phyloP scores from a whole-genome alignment of 2,797 vertebrate genomes.

The Eidolon dupreanum region DNA sequence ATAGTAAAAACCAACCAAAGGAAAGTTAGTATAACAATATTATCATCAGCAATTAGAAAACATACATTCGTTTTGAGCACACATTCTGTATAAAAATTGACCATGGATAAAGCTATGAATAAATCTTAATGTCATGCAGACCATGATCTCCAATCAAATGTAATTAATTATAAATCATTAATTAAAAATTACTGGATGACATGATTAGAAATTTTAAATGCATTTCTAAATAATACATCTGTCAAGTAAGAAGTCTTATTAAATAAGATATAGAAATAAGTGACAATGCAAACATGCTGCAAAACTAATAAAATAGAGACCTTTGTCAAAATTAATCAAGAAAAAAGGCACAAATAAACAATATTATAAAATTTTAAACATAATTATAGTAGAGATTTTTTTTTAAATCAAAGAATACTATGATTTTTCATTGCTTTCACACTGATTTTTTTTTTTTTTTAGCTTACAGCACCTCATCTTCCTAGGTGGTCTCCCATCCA shows the following conservation, averaged over 20 bases:
- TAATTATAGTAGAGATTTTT: not conserved
- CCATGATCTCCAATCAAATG: not conserved
- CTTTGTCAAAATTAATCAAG: not conserved
- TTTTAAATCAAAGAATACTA: not conserved
- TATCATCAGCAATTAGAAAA: not conserved
- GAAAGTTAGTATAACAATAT: not conserved
- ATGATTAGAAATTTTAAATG: slow-evolving; percentile 9
- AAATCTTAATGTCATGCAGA: not conserved
- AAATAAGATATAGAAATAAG: slow-evolving; percentile 23
- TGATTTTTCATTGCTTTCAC: not conserved
- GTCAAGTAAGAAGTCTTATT: slow-evolving; percentile 10
- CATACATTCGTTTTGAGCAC: not conserved
- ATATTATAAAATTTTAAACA: not conserved
- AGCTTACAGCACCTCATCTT: no score
- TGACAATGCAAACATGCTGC: not conserved
- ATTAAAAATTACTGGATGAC: not conserved
- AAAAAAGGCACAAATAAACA: not conserved
- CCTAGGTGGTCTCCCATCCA: no score
- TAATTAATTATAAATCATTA: slow-evolving; percentile 26
- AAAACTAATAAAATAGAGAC: slow-evolving; percentile 1
- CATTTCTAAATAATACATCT: not conserved
- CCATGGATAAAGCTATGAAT: not conserved
- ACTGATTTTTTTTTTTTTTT: no score
- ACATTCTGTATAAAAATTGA: not conserved
- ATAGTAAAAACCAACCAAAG: slow-evolving; percentile 28